A percentile compares a stretch with the other conserved stretches of the same genome.
phyloP scores from a whole-genome alignment of 64 coral and sea anemone genomes.

The Pachyseris speciosa region DNA sequence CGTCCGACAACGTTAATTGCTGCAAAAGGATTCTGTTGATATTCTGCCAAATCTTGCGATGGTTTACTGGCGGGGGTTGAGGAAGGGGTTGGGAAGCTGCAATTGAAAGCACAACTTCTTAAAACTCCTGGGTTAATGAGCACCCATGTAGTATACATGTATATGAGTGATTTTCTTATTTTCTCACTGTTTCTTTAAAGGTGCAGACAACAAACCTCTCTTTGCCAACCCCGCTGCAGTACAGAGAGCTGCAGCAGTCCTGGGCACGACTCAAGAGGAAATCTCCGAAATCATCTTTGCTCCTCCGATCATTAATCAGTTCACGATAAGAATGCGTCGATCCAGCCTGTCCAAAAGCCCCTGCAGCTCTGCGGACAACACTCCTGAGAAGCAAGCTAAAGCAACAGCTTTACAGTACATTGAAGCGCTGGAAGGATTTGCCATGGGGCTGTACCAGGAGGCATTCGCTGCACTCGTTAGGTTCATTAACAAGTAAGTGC shows the following conservation, averaged over 20 bases:
- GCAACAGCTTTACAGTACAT: constrained; percentile 69
- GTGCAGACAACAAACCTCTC: constrained; percentile 96
- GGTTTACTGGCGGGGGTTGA: too few species aligned
- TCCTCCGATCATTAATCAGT: constrained; percentile 93
- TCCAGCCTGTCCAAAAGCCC: constrained; percentile 54
- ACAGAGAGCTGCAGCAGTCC: constrained; percentile 82
- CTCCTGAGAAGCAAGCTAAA: constrained; percentile 76
- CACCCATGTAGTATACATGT: too few species aligned
- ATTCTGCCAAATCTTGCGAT: too few species aligned
- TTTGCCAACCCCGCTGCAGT: constrained; percentile 94
- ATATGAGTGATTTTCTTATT: not conserved
- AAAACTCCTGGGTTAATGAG: too few species aligned
- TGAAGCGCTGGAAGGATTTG: constrained; percentile 95
- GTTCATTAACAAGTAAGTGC: constrained; percentile 89
- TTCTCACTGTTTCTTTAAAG: constrained; percentile 15
- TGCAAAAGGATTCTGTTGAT: too few species aligned
- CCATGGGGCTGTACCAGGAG: constrained; percentile 95
- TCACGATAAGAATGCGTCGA: constrained; percentile 79
- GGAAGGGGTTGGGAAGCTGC: too few species aligned
- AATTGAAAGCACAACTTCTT: too few species aligned
- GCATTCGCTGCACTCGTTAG: constrained; percentile 79
- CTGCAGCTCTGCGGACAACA: constrained; percentile 41
- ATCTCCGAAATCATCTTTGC: constrained; percentile 97
- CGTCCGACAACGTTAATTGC: too few species aligned
- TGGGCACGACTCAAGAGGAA: constrained; percentile 87